Evolutionary conservation across 2,888 invertebrate species (phyloP), one percentile per base, ranked within the genome.

Genomic region (Chloroclystis v-ata): DNA sequence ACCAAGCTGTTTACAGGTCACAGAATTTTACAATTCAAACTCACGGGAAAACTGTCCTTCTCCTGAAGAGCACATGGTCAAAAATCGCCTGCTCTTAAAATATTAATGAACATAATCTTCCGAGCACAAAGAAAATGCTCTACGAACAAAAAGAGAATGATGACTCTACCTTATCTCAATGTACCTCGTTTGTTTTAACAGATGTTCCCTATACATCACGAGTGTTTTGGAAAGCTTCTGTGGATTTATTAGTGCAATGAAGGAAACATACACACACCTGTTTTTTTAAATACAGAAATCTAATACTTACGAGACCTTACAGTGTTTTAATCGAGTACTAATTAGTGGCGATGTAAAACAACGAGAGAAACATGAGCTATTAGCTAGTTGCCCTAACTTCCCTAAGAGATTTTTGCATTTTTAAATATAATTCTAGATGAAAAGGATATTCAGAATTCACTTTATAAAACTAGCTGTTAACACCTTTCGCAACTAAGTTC

Each of bases 131-230:
- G 50, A 52, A 51, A 55, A 51, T 43, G 47, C 39, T 46, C 20
- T 35, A 43, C 47, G 52, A 55, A 63, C 71, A 69, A 70, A 72
- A 71, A 65, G 68, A 70, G 73, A 77, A 67, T 67, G 64, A 75
- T 76, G 75, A 64, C 57, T 56, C 60, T 59, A 67, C 70, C 74
- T 75, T 78, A 78, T 78, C 78, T 75, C 53, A 57, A 63, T 63
- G 64, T 67, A 69, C 67, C 74, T 75, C 76, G 71, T 77, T 75
- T 75, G 74, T 66, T 62, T 63, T 59, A 65, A 66, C 77, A 75
- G 76, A 78, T 75, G 75, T 68, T 68, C 50, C 61, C 63, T 68
- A 75, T 78, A 71, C 68, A 76, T 78, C 74, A 53, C 44, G 39
- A 46, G 35, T 39, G 46, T 50, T 50, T 43, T 43, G 37, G 49